Evolutionary conservation across 2,888 invertebrate genomes (phyloP).

Genomic region (Panzeria rudis): DNA sequence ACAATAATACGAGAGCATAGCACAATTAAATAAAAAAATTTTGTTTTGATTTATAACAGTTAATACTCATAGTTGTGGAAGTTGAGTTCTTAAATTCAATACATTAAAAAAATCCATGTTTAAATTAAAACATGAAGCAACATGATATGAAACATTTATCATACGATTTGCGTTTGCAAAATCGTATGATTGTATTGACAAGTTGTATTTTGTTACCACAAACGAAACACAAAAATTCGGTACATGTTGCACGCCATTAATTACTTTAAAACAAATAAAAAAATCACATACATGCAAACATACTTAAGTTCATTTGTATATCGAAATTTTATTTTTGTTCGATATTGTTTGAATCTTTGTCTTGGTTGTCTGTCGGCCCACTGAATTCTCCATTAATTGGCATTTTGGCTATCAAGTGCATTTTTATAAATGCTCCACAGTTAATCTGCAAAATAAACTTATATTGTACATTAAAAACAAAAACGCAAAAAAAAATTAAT

Average conservation of each 20-base stretch:
- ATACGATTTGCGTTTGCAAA: background rate
- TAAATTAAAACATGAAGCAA: background rate
- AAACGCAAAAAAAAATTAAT: constrained; percentile 27
- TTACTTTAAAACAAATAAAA: constrained; percentile 25
- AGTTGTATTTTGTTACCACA: background rate
- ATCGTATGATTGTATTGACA: background rate
- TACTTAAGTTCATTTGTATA: background rate
- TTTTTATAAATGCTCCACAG: constrained; percentile 3
- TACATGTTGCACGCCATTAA: constrained; percentile 38
- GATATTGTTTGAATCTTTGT: constrained; percentile 38
- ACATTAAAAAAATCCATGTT: background rate
- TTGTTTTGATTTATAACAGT: too few relatives aligned
- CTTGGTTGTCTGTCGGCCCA: background rate
- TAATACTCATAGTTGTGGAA: background rate
- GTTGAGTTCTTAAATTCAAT: background rate
- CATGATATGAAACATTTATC: background rate
- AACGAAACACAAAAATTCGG: constrained; percentile 18
- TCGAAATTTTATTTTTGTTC: constrained; percentile 4
- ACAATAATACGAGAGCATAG: background rate
- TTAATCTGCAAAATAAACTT: constrained; percentile 7
- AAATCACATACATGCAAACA: background rate
- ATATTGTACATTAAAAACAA: background rate
- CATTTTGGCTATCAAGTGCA: constrained; percentile 18
- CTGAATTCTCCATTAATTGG: constrained; percentile 3
- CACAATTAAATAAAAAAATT: too few relatives aligned